Percentiles rank a stretch among this genome's conserved stretches.
Conservation (phyloP, 2,797 vertebrate species). For the Phoebastria nigripes region DNA sequence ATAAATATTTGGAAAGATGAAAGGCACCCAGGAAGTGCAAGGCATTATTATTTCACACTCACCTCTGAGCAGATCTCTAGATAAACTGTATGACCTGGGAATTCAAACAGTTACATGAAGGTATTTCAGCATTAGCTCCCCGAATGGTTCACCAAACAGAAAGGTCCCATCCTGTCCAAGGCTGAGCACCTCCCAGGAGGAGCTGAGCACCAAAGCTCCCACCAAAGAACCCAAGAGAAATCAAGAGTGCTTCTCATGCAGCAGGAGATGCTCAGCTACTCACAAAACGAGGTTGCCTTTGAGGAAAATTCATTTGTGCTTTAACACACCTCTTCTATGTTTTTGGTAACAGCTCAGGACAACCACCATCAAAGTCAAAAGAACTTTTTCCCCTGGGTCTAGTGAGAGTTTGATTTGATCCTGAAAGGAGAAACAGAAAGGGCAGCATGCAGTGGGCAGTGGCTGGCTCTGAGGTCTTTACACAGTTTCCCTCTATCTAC, state of each 20-base stretch:
- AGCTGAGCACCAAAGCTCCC: neutral
- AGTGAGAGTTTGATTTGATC: neutral
- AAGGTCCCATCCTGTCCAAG: neutral
- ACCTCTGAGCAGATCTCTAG: neutral
- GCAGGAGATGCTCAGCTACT: neutral
- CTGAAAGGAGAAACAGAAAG: neutral
- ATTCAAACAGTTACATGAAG: neutral
- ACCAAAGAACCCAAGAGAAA: neutral
- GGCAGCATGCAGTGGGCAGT: neutral
- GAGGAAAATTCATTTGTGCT: neutral
- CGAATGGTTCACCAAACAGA: neutral
- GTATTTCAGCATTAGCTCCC: neutral
- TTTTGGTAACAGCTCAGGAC: neutral
- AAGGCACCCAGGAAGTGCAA: slow-evolving; percentile 2
- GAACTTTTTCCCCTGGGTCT: neutral
- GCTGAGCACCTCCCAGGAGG: neutral
- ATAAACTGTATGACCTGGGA: neutral
- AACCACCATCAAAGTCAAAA: neutral
- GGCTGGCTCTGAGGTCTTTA: neutral
- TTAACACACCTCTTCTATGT: neutral
- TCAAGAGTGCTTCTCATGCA: neutral
- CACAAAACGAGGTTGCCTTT: neutral
- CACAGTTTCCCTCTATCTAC: neutral
- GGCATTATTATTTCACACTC: neutral
- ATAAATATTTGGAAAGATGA: slow-evolving; percentile 48